Base-by-base conservation (phyloP, 2,888 invertebrate genomes). In the Pyrrhia umbra region DNA sequence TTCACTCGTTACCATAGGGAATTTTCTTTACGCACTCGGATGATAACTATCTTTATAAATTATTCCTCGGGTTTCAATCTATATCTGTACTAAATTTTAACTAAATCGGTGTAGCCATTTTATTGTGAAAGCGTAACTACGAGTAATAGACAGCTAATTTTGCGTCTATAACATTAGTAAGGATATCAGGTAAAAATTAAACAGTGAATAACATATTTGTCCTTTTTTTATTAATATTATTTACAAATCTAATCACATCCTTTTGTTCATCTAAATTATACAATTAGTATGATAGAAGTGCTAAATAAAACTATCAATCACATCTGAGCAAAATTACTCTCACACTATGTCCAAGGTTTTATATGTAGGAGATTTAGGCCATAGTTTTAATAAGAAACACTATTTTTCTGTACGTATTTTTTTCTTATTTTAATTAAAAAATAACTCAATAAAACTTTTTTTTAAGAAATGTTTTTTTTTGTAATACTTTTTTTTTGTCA, bases 171-270 rank as follows among this genome's bases (percentile, higher is more conserved):
- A 23, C 2, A 23, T 23, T 23, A 6, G 9, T 2, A 2, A 2
- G 16, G 46, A 6, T 9, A 13, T 2, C 1, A 0, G 20, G 51
- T 10, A 20, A 37, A 23, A 72, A 69, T 69, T 0, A 72, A 72
- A 69, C 45, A 37, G 51, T 1, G 8, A 47, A 45, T 57, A 59
- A 69, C 58, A 39, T 88, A 82, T 89, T 80, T 85, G 81, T 83
- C 79, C 78, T 80, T 88, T 90, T 88, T 90, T 90, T 88, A 88
- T 90, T 89, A 85, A 87, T 90, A 90, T 92, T 94, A 94, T 94
- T 94, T 94, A 94, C 94, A 94, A 93, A 90, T 92, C 93, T 94
- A 94, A 93, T 94, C 94, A 94, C 94, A 93, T 92, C 89, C 90
- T 88, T 91, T 80, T 88, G 89, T 90, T 89, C 88, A 87, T 85